phyloP scores from a whole-genome alignment of 2,888 invertebrate genomes.

The Latrodectus hesperus region DNA sequence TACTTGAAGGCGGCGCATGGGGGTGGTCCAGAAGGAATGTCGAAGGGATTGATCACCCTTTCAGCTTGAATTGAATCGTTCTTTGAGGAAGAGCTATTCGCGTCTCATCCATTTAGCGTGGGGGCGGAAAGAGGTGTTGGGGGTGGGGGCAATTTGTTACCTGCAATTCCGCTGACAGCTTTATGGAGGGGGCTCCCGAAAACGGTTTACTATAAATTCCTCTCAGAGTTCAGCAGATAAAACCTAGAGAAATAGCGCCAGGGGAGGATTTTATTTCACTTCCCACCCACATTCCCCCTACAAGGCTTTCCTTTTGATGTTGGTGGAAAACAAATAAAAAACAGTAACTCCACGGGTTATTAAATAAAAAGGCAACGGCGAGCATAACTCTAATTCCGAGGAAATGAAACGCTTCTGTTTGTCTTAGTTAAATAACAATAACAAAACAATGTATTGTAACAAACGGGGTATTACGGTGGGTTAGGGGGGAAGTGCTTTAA shows the following conservation, averaged over 20 bases:
- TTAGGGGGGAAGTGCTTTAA: slow-evolving; percentile 24
- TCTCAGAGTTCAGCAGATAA: slow-evolving; percentile 49
- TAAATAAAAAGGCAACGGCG: slow-evolving; percentile 62
- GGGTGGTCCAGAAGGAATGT: not conserved
- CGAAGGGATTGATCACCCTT: not conserved
- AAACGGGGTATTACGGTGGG: not conserved
- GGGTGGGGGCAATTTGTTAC: slow-evolving; percentile 61
- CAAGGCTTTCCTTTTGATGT: slow-evolving; percentile 6
- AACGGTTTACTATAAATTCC: slow-evolving; percentile 63
- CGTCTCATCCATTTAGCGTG: slow-evolving; percentile 9
- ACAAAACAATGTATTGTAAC: slow-evolving; percentile 1
- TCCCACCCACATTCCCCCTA: not conserved
- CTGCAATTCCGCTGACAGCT: slow-evolving; percentile 64
- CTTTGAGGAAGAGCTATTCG: slow-evolving; percentile 14
- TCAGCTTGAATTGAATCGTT: slow-evolving; percentile 35
- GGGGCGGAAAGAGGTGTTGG: not conserved
- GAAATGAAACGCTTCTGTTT: slow-evolving; percentile 47
- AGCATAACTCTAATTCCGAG: slow-evolving; percentile 57
- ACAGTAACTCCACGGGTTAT: slow-evolving; percentile 57
- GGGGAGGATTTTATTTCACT: slow-evolving; percentile 58
- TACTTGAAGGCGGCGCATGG: slow-evolving; percentile 1
- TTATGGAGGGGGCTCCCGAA: slow-evolving; percentile 45
- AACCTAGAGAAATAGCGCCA: slow-evolving; percentile 13
- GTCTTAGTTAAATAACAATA: slow-evolving; percentile 53
- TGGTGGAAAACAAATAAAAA: slow-evolving; percentile 9